Conservation (phyloP, 2,888 invertebrate genomes). For the Plagiodera versicolora region DNA sequence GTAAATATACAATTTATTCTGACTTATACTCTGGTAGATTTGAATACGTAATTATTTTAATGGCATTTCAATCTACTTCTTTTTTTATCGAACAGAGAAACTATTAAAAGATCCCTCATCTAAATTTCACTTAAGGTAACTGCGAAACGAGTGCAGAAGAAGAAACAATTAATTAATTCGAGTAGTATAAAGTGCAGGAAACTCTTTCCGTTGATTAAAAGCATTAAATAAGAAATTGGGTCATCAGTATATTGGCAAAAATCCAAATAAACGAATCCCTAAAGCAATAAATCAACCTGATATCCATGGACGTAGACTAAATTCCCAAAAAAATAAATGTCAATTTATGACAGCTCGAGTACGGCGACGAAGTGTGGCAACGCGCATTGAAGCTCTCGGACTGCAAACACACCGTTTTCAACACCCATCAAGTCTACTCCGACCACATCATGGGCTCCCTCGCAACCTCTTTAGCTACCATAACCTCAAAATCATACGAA, state of each 20-base stretch:
- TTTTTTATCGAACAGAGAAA: no score
- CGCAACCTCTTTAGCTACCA: slow-evolving; percentile 71
- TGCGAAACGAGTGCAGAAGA: not conserved
- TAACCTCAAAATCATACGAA: slow-evolving; percentile 67
- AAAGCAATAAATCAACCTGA: no score
- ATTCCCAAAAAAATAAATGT: not conserved
- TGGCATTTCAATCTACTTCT: no score
- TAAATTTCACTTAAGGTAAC: not conserved
- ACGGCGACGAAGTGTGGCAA: slow-evolving; percentile 78
- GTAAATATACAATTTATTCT: no score
- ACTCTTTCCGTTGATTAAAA: not conserved
- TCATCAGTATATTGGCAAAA: no score
- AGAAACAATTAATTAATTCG: not conserved
- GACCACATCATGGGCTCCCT: slow-evolving; percentile 79
- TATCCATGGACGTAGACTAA: no score
- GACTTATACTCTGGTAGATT: no score
- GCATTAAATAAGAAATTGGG: not conserved
- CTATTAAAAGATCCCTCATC: no score
- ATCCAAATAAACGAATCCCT: no score
- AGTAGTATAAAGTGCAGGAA: not conserved
- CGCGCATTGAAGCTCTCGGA: slow-evolving; percentile 71
- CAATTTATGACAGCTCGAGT: slow-evolving; percentile 65
- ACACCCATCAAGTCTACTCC: slow-evolving; percentile 82
- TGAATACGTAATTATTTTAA: no score
- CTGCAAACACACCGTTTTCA: slow-evolving; percentile 74